Percentiles rank a stretch among this genome's conserved stretches.
Conservation (phyloP, 2,888 invertebrate species). For the Troides aeacus region DNA sequence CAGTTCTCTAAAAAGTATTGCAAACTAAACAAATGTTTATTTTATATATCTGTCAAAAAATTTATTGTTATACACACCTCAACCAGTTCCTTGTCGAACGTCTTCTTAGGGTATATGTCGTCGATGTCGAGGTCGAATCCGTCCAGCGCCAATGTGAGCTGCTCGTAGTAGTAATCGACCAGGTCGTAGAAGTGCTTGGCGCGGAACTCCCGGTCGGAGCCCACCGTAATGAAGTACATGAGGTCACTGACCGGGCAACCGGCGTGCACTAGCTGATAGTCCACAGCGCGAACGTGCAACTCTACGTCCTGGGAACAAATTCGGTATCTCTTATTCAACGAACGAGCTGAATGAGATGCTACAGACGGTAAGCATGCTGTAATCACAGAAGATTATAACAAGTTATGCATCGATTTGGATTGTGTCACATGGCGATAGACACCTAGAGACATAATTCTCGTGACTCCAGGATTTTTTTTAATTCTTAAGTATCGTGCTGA, state of each 20-base stretch:
- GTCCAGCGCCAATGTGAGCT: constrained; percentile 43
- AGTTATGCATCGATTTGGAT: too few relatives aligned
- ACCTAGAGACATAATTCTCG: too few relatives aligned
- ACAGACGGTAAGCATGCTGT: too few relatives aligned
- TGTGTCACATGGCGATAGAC: too few relatives aligned
- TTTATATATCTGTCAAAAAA: too few relatives aligned
- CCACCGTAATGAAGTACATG: constrained; percentile 56
- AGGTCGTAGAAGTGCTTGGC: constrained; percentile 38
- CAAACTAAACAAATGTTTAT: too few relatives aligned
- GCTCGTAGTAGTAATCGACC: constrained; percentile 42
- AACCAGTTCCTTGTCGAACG: constrained; percentile 48
- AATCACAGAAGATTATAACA: too few relatives aligned
- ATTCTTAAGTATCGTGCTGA: too few relatives aligned
- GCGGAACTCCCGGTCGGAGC: constrained; percentile 57
- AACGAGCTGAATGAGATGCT: too few relatives aligned
- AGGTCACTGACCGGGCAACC: constrained; percentile 54
- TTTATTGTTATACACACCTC: background rate
- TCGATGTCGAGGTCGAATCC: constrained; percentile 45
- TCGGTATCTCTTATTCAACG: background rate
- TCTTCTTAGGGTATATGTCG: constrained; percentile 47
- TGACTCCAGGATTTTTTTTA: too few relatives aligned
- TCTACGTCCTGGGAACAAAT: constrained; percentile 44
- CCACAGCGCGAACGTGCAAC: constrained; percentile 48
- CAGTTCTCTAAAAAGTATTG: too few relatives aligned
- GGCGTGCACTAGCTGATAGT: constrained; percentile 56